Base-by-base conservation (phyloP, 1,140 invertebrate genomes). In the Zaprionus kolodkinae region DNA sequence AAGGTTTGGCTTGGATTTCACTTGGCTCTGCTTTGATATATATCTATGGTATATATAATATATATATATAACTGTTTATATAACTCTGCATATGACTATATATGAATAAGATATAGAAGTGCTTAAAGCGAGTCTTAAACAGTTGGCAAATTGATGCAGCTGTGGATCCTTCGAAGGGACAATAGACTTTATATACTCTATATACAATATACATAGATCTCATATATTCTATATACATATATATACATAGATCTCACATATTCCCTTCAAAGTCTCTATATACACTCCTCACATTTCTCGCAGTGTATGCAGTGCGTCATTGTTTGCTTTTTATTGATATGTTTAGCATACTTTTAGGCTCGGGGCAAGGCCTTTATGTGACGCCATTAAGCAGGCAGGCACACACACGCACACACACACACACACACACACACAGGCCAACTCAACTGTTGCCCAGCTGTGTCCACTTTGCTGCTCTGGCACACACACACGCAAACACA, bases 321-420 rank as follows among this genome's bases (percentile, higher is more conserved):
- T 76, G 63, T 76, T 76, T 54, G 59, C 43, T 43, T 76, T 76
- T 76, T 76, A 76, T 76, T 76, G 62, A 76, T 72, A 76, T 72
- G 69, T 55, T 71, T 67, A 62, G 74, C 74, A 76, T 76, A 76
- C 61, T 76, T 76, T 56, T 52, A 62, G 69, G 69, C 68, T 54
- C 36, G 12, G 57, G 65, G 65, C 57, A 54, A 33, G 27, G 62
- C 61, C 72, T 74, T 76, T 45, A 75, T 52, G 67, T 65, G 61
- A 52, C 60, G 21, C 21, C 21, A 71, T 70, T 70, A 74, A 52
- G 38, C 66, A 50, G 35, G 36, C 50, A 52, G 15, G 30, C 25
- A 40, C 15, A 56, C 11, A 59, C 38, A 40, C 12, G 10, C 43
- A 48, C 0, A 45, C 40, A 10, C 15, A 17, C 15, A 48, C 15